phyloP scores from a whole-genome alignment of 2,888 invertebrate genomes.

The Choreutis nemorana region DNA sequence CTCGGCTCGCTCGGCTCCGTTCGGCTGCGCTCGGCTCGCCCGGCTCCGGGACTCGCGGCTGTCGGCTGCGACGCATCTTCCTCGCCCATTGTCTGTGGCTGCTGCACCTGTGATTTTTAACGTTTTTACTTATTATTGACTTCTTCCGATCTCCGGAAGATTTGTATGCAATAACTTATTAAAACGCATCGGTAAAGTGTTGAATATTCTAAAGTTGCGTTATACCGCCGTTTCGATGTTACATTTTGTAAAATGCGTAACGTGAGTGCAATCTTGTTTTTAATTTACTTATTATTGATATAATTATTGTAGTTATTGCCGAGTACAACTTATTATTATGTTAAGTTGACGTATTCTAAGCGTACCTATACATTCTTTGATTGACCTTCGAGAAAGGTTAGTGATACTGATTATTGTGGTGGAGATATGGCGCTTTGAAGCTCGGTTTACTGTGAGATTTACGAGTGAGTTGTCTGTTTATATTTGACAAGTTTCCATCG shows the following conservation, averaged over 20 bases:
- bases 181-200: conserved; percentile 48
- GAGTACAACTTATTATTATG: conserved; percentile 51
- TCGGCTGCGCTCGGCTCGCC: conserved; percentile 3
- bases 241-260: conserved; percentile 30
- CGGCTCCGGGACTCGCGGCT: too few relatives aligned
- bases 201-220: conserved; percentile 52
- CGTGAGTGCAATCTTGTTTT: conserved; percentile 44
- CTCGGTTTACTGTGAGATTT: conserved; percentile 36
- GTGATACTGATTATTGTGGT: conserved; percentile 60
- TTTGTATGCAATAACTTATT: conserved; percentile 37
- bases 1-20: conserved; percentile 10
- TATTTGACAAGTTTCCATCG: conserved; percentile 41
- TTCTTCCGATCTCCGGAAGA: conserved; percentile 34
- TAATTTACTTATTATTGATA: conserved; percentile 27
- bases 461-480: conserved; percentile 36
- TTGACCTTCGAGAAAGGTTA: conserved; percentile 65
- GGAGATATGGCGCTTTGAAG: conserved; percentile 41
- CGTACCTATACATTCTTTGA: conserved; percentile 65
- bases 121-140: conserved; percentile 33
- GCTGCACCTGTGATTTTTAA: conserved; percentile 30
- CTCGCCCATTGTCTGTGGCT: conserved; percentile 13
- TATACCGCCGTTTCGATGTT: conserved; percentile 31
- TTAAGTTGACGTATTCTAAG: conserved; percentile 58
- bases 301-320: conserved; percentile 43
- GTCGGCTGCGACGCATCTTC: too few relatives aligned